These are phyloP conservation scores for Diplazon laetatorius DNA, from an alignment of 2,888 invertebrate genomes.

Conservation along the genomic window DNA sequence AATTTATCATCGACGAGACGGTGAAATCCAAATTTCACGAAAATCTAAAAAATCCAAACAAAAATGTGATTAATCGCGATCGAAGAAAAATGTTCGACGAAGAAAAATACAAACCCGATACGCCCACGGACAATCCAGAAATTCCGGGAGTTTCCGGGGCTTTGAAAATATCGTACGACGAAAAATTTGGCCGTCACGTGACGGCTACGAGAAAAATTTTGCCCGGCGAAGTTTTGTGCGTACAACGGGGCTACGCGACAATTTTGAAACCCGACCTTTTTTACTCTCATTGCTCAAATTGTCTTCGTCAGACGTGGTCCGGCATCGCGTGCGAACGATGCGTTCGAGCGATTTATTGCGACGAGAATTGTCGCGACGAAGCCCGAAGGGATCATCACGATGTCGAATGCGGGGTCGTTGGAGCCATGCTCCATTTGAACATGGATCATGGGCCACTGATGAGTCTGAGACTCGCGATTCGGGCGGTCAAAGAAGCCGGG, in stretches of 20 bases:
- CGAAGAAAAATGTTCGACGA: constrained; percentile 56
- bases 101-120: constrained; percentile 47
- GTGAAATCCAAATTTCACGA: constrained; percentile 49
- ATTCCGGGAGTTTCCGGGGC: constrained; percentile 86
- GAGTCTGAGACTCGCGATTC: constrained; percentile 86
- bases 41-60: constrained; percentile 40
- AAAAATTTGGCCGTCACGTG: constrained; percentile 88
- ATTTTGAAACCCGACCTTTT: constrained; percentile 84
- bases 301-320: constrained; percentile 85
- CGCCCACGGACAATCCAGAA: constrained; percentile 68
- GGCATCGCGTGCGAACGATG: constrained; percentile 87
- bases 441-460: constrained; percentile 88
- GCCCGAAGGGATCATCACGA: constrained; percentile 89
- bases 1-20: constrained; percentile 47
- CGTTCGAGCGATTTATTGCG: constrained; percentile 87
- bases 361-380: constrained; percentile 85
- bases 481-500: constrained; percentile 81
- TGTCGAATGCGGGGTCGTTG: constrained; percentile 89
- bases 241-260: constrained; percentile 90
- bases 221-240: constrained; percentile 90
- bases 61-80: neutral
- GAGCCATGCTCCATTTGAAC: constrained; percentile 85
- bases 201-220: constrained; percentile 87
- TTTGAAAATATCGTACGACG: constrained; percentile 85
- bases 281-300: constrained; percentile 87